Evolutionary conservation across 2,797 vertebrate genomes (phyloP), one percentile per base, ranked within the genome.

Genomic region (Apogon talboti): DNA sequence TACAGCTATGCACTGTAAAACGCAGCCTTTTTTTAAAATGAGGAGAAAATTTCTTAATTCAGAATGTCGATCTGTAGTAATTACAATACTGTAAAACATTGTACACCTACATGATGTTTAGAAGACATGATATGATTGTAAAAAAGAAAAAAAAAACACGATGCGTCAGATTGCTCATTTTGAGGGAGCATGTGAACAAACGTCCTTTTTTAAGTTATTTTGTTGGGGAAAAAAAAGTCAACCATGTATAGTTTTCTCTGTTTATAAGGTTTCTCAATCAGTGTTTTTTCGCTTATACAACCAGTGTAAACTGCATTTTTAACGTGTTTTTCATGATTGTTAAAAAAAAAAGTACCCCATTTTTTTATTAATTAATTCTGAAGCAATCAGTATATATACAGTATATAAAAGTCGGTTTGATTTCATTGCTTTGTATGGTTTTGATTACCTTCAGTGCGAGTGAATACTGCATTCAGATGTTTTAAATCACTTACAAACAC

Each of bases 1-100:
- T 99, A 98, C 96, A 96, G 97, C 97, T 98, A 98, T 98, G 97
- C 98, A 98, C 97, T 99, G 97, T 98, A 98, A 93, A 98, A 98
- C 94, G 95, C 96, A 98, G 96, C 96, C 94, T 98, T 98, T 99
- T 97, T 97, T 94, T 76, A 86, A 87, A 95, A 95, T 91, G 92
- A 94, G 91, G 92, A 94, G 87, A 95, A 89, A 83, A 95, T 97
- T 98, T 98, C 96, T 97, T 97, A 98, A 97, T 95, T 92, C 90
- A 95, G 94, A 98, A 95, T 98, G 97, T 96, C 91, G 89, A 95
- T 96, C 95, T 96, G 95, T 98, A 96, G 96, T 95, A 91, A 95
- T 89, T 93, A 90, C 87, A 90, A 94, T 94, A 94, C 94, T 90
- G 92, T 95, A 90, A 96, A 94, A 94, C 92, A 93, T 93, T 96